Percentiles rank a stretch among this genome's conserved stretches.
These are phyloP conservation scores for Rutpela maculata DNA, from an alignment of 2,888 invertebrate species.

Conservation along the genomic window DNA sequence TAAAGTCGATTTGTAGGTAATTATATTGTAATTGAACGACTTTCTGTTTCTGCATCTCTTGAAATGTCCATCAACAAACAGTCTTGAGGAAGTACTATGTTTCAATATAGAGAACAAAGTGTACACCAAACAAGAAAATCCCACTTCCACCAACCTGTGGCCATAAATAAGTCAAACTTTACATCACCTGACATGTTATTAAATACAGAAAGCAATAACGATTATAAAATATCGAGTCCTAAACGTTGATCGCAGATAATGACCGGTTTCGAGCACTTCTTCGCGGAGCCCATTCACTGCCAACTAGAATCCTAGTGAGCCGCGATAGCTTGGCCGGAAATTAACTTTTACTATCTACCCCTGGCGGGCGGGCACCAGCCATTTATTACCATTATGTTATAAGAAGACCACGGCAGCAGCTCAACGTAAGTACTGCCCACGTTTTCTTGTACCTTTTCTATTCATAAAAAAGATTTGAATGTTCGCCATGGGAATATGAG, in stretches of 20 bases:
- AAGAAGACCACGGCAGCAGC: constrained; percentile 47
- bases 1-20: no score
- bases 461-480: constrained; percentile 19
- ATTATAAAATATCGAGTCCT: constrained; percentile 63
- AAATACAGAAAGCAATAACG: constrained; percentile 62
- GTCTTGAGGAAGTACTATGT: background rate
- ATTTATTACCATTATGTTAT: constrained; percentile 58
- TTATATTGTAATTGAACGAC: no score
- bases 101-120: background rate
- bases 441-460: constrained; percentile 17
- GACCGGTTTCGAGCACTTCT: constrained; percentile 59
- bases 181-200: constrained; percentile 60
- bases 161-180: constrained; percentile 55
- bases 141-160: constrained; percentile 33
- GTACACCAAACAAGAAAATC: background rate
- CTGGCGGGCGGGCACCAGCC: constrained; percentile 57
- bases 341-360: constrained; percentile 66
- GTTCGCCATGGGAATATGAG: constrained; percentile 8
- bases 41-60: no score
- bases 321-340: constrained; percentile 62
- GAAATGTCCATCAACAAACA: no score
- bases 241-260: constrained; percentile 63
- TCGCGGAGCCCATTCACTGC: constrained; percentile 49
- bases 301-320: constrained; percentile 52
- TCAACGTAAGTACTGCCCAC: constrained; percentile 49